Evolutionary conservation across 2,888 invertebrate species (phyloP).

Genomic region (Anodontia alba): DNA sequence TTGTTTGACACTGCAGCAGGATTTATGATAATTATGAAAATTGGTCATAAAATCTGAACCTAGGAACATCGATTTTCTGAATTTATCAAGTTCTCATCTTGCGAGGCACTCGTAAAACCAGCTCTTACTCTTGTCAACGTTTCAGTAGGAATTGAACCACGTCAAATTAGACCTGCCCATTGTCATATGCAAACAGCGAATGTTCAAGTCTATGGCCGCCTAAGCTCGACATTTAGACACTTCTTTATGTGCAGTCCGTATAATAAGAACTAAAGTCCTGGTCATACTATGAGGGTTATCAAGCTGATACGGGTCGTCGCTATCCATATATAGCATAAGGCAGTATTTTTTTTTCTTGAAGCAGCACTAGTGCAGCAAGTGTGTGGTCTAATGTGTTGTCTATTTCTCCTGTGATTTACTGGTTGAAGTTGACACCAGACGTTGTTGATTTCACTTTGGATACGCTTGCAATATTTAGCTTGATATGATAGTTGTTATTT

Average conservation of each 20-base stretch:
- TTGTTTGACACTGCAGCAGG: neutral
- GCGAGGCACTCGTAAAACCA: neutral
- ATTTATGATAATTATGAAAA: slow-evolving; percentile 2
- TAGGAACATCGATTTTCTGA: slow-evolving; percentile 5
- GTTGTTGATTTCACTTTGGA: neutral
- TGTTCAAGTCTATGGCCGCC: no score
- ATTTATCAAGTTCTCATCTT: slow-evolving; percentile 7
- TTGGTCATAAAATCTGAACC: slow-evolving; percentile 8
- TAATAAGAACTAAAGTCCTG: no score
- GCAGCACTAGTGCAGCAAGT: neutral
- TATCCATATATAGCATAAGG: no score
- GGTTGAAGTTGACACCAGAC: neutral
- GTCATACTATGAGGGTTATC: no score
- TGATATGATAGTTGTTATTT: slow-evolving; percentile 6
- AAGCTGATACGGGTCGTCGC: no score
- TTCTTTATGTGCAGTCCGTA: no score
- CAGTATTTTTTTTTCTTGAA: no score
- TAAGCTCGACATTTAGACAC: no score
- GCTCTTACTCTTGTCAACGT: neutral
- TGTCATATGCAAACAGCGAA: no score
- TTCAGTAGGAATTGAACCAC: neutral
- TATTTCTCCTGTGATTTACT: slow-evolving; percentile 11
- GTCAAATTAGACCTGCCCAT: no score
- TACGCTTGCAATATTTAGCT: neutral
- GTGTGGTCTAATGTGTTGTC: neutral